Conservation (phyloP, 1,140 invertebrate species). For the Lepidurus packardi region DNA sequence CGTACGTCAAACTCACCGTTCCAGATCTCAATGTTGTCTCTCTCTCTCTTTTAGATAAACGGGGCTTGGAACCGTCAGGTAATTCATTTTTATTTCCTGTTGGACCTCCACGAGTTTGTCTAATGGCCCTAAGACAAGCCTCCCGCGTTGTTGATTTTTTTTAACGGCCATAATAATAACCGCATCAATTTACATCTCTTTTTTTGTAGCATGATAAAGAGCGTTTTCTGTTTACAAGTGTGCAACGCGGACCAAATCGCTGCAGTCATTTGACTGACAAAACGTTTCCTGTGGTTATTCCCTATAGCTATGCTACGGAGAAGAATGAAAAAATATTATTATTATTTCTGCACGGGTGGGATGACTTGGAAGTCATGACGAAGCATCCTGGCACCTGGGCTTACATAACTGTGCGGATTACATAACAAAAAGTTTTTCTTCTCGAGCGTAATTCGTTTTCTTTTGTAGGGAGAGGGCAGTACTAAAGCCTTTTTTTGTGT, state of each 20-base stretch:
- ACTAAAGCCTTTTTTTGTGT: not conserved
- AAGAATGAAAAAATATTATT: not conserved
- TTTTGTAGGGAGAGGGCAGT: not conserved
- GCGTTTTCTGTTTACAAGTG: not conserved
- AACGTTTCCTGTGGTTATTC: not conserved
- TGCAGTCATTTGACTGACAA: not conserved
- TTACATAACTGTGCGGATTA: not conserved
- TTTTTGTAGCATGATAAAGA: not conserved
- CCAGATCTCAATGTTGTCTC: not conserved
- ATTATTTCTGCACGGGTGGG: too few species aligned
- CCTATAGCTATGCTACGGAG: not conserved
- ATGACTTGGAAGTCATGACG: not conserved
- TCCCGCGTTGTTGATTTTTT: too few species aligned
- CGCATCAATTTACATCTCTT: not conserved
- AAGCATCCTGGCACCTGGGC: slow-evolving; percentile 8
- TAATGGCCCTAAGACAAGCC: too few species aligned
- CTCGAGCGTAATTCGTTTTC: not conserved
- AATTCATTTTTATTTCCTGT: too few species aligned
- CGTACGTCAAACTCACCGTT: not conserved
- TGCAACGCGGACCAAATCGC: not conserved
- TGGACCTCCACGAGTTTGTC: too few species aligned
- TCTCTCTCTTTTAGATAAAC: too few species aligned
- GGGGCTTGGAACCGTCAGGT: too few species aligned
- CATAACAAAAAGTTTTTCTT: too few species aligned
- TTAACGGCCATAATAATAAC: not conserved